These are phyloP conservation scores for Himalopsyche anomala DNA, from an alignment of 2,888 invertebrate genomes.

Conservation along the genomic window DNA sequence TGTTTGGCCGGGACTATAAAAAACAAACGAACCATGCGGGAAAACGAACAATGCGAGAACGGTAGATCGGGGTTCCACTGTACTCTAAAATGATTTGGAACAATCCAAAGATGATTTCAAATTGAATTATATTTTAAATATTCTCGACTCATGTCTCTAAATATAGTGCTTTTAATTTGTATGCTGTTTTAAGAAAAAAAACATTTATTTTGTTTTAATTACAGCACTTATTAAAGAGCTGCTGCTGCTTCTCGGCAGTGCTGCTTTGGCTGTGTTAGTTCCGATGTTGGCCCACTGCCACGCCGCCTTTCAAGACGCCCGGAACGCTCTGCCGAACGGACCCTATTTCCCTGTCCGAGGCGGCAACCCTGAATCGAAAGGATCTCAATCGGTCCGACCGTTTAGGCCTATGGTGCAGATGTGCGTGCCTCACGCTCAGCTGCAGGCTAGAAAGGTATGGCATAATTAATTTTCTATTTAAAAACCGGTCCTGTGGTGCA, in stretches of 20 bases:
- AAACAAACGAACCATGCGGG: too few relatives aligned
- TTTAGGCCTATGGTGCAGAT: conserved; percentile 86
- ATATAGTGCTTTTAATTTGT: conserved; percentile 44
- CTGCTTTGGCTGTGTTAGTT: conserved; percentile 88
- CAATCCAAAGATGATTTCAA: too few relatives aligned
- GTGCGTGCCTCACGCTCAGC: conserved; percentile 86
- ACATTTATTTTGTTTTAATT: conserved; percentile 45
- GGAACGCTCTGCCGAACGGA: conserved; percentile 81
- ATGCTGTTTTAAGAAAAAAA: conserved; percentile 58
- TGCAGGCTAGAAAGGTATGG: conserved; percentile 81
- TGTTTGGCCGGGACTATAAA: too few relatives aligned
- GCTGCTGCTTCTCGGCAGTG: conserved; percentile 86
- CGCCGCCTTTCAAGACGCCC: conserved; percentile 85
- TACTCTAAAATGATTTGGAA: too few relatives aligned
- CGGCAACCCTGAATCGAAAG: conserved; percentile 46
- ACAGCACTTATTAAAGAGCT: conserved; percentile 84
- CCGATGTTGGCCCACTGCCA: conserved; percentile 92
- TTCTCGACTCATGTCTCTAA: conserved; percentile 36
- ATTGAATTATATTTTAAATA: too few relatives aligned
- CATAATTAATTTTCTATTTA: background rate
- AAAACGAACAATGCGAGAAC: too few relatives aligned
- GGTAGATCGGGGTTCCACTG: too few relatives aligned
- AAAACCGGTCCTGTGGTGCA: too few relatives aligned
- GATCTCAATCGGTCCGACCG: conserved; percentile 55
- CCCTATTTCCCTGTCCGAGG: conserved; percentile 87